Evolutionary conservation across 2,888 invertebrate genomes (phyloP).

Genomic region (Smittia aterrima): DNA sequence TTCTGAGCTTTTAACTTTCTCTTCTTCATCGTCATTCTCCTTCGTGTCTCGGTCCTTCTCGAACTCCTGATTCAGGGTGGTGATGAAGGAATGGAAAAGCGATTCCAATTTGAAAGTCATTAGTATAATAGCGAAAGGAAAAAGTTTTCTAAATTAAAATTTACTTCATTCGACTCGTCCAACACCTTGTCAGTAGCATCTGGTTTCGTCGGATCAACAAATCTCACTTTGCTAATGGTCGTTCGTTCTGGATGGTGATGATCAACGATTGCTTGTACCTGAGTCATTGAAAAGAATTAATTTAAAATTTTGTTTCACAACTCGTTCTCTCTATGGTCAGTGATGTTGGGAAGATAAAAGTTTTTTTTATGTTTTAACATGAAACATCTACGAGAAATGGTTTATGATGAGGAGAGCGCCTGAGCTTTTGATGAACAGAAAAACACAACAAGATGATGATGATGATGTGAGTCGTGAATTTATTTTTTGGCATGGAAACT

Average conservation of each 20-base stretch:
- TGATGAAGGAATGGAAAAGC: background rate
- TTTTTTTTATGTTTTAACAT: background rate
- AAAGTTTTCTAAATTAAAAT: background rate
- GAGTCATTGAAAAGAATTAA: slow-evolving; percentile 44
- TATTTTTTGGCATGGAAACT: background rate
- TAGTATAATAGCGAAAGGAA: background rate
- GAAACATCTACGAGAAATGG: background rate
- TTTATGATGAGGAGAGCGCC: too few relatives aligned
- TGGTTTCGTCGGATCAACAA: slow-evolving; percentile 64
- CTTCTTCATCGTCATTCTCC: slow-evolving; percentile 48
- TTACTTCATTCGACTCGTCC: slow-evolving; percentile 41
- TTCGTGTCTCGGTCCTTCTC: slow-evolving; percentile 48
- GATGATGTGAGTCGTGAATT: background rate
- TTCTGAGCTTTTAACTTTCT: slow-evolving; percentile 48
- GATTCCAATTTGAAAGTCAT: slow-evolving; percentile 13
- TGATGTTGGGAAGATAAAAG: background rate
- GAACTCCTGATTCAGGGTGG: slow-evolving; percentile 27
- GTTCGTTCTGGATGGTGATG: slow-evolving; percentile 68
- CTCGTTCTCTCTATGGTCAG: background rate
- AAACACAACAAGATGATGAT: slow-evolving; percentile 1
- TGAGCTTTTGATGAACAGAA: background rate
- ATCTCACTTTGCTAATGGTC: slow-evolving; percentile 79
- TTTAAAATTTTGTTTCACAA: background rate
- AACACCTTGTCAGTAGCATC: slow-evolving; percentile 48
- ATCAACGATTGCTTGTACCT: slow-evolving; percentile 94